Evolutionary conservation across 2,113 vertebrate genomes (phyloP).

Genomic region (Sphaerodactylus townsendi): DNA sequence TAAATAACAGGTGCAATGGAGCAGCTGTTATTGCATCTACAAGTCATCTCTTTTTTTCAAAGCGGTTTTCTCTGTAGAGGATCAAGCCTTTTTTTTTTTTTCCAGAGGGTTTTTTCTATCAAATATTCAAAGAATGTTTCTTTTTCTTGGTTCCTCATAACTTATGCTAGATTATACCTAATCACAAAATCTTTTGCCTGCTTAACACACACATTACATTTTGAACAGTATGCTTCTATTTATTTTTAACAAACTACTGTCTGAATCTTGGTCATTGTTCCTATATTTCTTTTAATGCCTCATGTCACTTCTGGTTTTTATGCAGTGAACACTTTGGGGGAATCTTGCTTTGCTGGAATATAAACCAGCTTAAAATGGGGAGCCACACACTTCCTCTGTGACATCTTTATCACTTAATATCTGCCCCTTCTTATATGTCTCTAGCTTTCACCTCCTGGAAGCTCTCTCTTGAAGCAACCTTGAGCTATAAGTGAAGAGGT

Average conservation of each 20-base stretch:
- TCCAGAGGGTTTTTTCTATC: slow-evolving; percentile 36
- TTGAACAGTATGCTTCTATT: not conserved
- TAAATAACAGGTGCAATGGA: slow-evolving; percentile 72
- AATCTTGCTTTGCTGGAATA: not conserved
- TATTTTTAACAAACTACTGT: not conserved
- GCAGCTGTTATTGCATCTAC: slow-evolving; percentile 73
- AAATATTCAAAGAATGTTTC: slow-evolving; percentile 49
- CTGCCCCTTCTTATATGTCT: too few relatives aligned
- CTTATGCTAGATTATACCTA: slow-evolving; percentile 14
- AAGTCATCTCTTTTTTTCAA: slow-evolving; percentile 55
- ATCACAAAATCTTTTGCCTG: slow-evolving; percentile 20
- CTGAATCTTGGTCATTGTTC: not conserved
- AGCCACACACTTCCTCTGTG: not conserved
- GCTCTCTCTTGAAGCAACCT: too few relatives aligned
- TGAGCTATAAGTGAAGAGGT: too few relatives aligned
- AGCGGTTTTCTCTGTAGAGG: slow-evolving; percentile 59
- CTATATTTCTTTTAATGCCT: not conserved
- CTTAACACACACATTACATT: slow-evolving; percentile 24
- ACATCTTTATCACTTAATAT: not conserved
- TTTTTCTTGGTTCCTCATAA: slow-evolving; percentile 31
- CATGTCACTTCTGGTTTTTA: not conserved
- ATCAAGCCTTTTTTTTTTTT: slow-evolving; percentile 52
- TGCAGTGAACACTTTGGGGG: not conserved
- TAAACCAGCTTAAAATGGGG: not conserved
- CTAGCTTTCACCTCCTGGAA: too few relatives aligned